A percentile compares a stretch with the other conserved stretches of the same genome.
phyloP scores from a whole-genome alignment of 2,888 invertebrate genomes.

The Eupelmus urozonus region DNA sequence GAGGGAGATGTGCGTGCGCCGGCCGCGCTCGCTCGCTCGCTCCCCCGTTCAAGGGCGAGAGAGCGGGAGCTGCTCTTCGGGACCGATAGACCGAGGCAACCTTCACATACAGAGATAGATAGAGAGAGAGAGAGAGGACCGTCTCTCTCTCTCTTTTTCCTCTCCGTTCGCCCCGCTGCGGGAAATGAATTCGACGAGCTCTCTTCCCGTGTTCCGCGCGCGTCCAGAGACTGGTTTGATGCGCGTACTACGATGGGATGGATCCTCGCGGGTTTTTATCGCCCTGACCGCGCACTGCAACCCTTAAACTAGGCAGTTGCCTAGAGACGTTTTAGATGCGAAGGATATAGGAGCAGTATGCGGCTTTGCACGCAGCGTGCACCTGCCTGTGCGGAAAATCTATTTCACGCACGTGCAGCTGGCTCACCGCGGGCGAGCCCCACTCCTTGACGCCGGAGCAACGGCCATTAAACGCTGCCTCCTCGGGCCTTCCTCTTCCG shows the following conservation, averaged over 20 bases:
- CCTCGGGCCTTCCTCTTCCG: conserved; percentile 29
- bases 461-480: conserved; percentile 44
- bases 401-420: not conserved
- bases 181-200: not conserved
- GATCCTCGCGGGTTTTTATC: too few species aligned
- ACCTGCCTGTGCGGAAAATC: not conserved
- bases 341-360: too few species aligned
- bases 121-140: too few species aligned
- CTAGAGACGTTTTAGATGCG: too few species aligned
- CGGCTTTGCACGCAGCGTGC: too few species aligned
- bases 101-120: conserved; percentile 45
- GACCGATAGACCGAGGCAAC: conserved; percentile 44
- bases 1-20: not conserved
- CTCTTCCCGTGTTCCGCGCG: not conserved
- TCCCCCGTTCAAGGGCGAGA: conserved; percentile 74
- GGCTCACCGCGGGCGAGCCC: not conserved
- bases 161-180: not conserved
- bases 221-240: too few species aligned
- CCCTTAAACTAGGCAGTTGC: too few species aligned
- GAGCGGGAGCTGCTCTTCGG: conserved; percentile 64
- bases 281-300: too few species aligned
- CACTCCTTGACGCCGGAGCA: not conserved
- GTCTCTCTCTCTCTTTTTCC: conserved; percentile 13
- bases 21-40: conserved; percentile 64
- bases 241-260: too few species aligned